phyloP scores from a whole-genome alignment of 2,888 invertebrate species.

The Elysia crispata region DNA sequence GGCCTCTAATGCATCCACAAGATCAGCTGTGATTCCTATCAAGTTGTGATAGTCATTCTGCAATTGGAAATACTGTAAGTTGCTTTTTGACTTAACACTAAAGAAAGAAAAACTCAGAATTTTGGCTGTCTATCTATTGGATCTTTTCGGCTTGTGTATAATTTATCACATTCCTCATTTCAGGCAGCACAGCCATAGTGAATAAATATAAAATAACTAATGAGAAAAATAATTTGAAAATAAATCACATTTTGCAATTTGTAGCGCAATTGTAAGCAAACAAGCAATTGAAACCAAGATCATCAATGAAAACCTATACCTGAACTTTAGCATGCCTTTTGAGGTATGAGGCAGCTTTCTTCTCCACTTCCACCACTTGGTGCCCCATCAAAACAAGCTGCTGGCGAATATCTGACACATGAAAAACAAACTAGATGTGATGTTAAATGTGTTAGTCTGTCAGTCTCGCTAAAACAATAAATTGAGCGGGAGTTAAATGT shows the following conservation, averaged over 20 bases:
- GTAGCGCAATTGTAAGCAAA: no score
- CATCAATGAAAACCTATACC: constrained; percentile 57
- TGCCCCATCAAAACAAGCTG: constrained; percentile 67
- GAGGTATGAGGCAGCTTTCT: constrained; percentile 71
- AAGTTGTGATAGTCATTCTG: constrained; percentile 79
- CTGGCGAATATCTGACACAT: constrained; percentile 57
- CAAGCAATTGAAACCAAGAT: neutral
- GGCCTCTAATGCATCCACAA: constrained; percentile 81
- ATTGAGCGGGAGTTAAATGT: neutral
- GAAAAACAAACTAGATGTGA: neutral
- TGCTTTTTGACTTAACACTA: neutral
- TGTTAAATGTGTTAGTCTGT: neutral
- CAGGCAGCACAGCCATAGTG: no score
- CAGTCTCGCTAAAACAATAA: no score
- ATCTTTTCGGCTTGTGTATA: neutral
- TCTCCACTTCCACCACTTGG: constrained; percentile 70
- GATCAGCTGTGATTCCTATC: constrained; percentile 81
- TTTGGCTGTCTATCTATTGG: neutral
- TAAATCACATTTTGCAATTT: no score
- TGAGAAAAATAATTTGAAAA: no score
- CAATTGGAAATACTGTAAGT: neutral
- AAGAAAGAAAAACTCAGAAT: neutral
- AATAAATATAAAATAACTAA: no score
- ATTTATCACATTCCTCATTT: no score
- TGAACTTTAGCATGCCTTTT: constrained; percentile 75